Base-by-base conservation (phyloP, 2,888 invertebrate species). In the Pogonocherus hispidulus region DNA sequence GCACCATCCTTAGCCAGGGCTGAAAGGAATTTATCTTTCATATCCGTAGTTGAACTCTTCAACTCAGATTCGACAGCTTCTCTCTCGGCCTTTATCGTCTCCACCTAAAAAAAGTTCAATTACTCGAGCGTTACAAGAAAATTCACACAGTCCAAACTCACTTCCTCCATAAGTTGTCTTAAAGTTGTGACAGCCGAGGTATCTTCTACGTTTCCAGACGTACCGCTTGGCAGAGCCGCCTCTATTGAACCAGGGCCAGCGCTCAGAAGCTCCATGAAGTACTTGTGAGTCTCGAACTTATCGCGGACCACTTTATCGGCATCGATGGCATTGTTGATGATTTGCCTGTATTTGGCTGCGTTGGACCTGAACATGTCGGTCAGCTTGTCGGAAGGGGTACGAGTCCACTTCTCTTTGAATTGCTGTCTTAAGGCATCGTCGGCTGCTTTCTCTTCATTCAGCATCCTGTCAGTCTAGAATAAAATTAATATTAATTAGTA, bases 371-470 rank as follows among this genome's bases (percentile, higher is more conserved):
- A 94, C 81, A 96, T 94, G 81, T 93, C 94, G 0, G 98, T 99
- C 65, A 99, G 90, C 83, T 92, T 92, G 20, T 90, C 91, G 0
- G 98, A 98, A 0, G 94, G 89, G 20, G 95, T 96, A 80, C 99
- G 91, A 1, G 92, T 91, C 99, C 99, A 99, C 72, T 93, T 91
- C 72, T 95, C 94, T 79, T 95, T 95, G 85, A 99, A 98, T 87
- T 99, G 98, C 47, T 88, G 87, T 67, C 95, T 90, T 75, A 99
- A 88, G 81, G 94, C 91, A 78, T 91, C 91, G 85, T 99, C 99
- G 0, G 97, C 94, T 76, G 93, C 91, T 76, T 92, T 92, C 86
- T 99, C 99, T 85, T 98, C 98, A 79, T 93, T 92, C 77, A 99
- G 86, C 89, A 96, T 88, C 69, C 93, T 87, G 79, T 94, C 94